Conservation (phyloP, 53 echinoderm and acorn worm genomes). For the Arbacia lixula region DNA sequence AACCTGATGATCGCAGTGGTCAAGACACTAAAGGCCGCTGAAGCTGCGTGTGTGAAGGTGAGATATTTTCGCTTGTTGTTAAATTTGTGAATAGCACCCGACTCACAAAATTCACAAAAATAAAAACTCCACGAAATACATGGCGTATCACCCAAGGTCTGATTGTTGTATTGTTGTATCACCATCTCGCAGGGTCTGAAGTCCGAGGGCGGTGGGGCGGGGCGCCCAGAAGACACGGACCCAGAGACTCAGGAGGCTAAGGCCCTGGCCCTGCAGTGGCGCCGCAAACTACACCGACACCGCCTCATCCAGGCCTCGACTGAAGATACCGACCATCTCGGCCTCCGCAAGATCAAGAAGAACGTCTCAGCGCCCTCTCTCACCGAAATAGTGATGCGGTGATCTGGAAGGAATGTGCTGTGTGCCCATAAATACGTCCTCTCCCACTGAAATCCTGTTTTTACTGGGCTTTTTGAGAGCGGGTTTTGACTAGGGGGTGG, state of each 20-base stretch:
- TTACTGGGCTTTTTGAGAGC: too few relatives aligned
- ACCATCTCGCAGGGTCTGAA: conserved; percentile 65
- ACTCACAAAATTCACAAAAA: too few relatives aligned
- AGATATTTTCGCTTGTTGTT: too few relatives aligned
- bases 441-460: too few relatives aligned
- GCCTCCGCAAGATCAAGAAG: conserved; percentile 74
- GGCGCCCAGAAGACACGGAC: conserved; percentile 49
- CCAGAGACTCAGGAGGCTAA: conserved; percentile 70
- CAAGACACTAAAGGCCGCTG: conserved; percentile 87
- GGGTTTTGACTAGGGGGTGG: too few relatives aligned
- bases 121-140: too few relatives aligned
- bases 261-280: conserved; percentile 89
- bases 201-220: conserved; percentile 25
- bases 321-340: conserved; percentile 76
- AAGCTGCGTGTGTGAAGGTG: conserved; percentile 95
- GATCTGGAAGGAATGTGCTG: too few relatives aligned
- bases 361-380: conserved; percentile 84
- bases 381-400: conserved; percentile 73
- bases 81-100: too few relatives aligned
- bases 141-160: too few relatives aligned
- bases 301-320: conserved; percentile 77
- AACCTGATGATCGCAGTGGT: conserved; percentile 90
- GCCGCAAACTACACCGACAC: conserved; percentile 81
- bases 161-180: neutral
- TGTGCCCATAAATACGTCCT: too few relatives aligned